Evolutionary conservation across 2,113 vertebrate species (phyloP).

Genomic region (Peromyscus polionotus): DNA sequence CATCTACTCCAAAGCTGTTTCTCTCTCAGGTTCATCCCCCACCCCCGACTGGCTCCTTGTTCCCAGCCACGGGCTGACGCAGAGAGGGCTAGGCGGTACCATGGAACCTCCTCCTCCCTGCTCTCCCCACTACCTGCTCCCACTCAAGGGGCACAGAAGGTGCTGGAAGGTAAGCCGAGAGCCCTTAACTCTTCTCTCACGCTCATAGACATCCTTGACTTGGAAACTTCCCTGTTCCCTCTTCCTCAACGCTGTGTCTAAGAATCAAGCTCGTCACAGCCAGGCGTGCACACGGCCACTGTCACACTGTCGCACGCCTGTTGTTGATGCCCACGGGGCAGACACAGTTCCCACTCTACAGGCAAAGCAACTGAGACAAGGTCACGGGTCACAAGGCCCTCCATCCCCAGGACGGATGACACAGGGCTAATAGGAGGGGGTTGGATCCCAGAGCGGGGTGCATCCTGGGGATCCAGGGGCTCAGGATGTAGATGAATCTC

Average conservation of each 20-base stretch:
- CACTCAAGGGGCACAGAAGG: not conserved
- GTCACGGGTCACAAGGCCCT: not conserved
- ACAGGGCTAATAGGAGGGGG: not conserved
- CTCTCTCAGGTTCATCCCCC: not conserved
- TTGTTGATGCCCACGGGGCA: too few species aligned
- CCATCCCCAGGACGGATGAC: not conserved
- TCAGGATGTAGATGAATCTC: not conserved
- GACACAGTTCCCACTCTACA: fast-evolving
- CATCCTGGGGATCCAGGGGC: not conserved
- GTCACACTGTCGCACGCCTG: not conserved
- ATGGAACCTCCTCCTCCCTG: not conserved
- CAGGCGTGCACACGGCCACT: not conserved
- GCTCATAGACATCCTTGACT: not conserved
- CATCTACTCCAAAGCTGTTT: not conserved
- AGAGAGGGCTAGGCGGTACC: too few species aligned
- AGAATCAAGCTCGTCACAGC: not conserved
- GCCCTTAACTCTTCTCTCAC: not conserved
- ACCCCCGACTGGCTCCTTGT: not conserved
- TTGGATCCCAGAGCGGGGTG: not conserved
- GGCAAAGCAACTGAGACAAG: not conserved
- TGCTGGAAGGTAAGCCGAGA: not conserved
- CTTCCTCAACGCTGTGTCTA: not conserved
- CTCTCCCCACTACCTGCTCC: fast-evolving
- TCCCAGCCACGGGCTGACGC: not conserved
- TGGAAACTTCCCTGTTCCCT: not conserved